phyloP scores from a whole-genome alignment of 2,113 vertebrate genomes.

The Mellivora capensis region DNA sequence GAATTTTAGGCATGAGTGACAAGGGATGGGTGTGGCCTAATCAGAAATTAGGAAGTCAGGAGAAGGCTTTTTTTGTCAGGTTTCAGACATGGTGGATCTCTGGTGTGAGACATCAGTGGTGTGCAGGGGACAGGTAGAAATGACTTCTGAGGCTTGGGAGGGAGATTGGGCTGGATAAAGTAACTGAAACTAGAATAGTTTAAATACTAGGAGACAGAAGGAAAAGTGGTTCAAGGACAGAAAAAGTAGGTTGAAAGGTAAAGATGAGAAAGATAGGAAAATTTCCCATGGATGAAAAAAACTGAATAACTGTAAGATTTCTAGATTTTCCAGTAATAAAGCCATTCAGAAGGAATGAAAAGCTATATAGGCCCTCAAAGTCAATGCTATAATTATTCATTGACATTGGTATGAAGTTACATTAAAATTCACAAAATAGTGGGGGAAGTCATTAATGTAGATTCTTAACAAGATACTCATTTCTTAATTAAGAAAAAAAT shows the following conservation, averaged over 20 bases:
- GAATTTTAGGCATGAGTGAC: background rate
- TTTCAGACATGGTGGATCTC: background rate
- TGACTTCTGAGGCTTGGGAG: background rate
- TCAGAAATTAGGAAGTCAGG: background rate
- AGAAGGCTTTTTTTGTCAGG: background rate
- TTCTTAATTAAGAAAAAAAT: background rate
- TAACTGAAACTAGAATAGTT: background rate
- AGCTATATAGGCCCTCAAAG: slow-evolving; percentile 65
- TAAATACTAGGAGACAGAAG: background rate
- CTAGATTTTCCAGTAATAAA: slow-evolving; percentile 66
- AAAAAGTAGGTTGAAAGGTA: background rate
- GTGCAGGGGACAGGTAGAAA: background rate
- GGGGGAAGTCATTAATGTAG: slow-evolving; percentile 38
- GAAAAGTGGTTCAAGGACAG: background rate
- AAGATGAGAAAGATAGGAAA: background rate
- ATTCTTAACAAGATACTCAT: background rate
- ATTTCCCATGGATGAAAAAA: slow-evolving; percentile 63
- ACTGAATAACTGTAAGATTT: slow-evolving; percentile 45
- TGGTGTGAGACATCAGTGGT: background rate
- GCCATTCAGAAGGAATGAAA: slow-evolving; percentile 44
- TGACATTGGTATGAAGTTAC: slow-evolving; percentile 67
- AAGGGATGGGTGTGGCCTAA: background rate
- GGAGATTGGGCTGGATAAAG: background rate
- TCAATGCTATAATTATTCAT: slow-evolving; percentile 41
- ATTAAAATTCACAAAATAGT: slow-evolving; percentile 70